Conservation (phyloP, 2,113 vertebrate species). For the Sterna hirundo region DNA sequence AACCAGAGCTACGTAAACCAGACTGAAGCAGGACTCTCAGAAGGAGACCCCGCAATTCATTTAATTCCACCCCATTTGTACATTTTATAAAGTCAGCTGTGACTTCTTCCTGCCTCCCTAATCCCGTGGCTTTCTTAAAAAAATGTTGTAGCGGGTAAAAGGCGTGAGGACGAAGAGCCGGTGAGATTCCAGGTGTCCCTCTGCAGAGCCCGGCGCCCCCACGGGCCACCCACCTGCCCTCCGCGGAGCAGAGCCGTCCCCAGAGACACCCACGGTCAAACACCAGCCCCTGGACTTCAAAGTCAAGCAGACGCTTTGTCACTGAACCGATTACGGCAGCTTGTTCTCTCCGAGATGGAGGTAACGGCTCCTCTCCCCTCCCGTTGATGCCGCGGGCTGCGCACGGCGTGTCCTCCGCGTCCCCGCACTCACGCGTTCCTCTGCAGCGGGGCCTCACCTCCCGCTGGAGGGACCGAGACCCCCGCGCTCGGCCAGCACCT, state of each 20-base stretch:
- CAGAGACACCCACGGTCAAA: fast-evolving
- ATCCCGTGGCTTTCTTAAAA: neutral
- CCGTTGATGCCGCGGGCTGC: fast-evolving
- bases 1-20: neutral
- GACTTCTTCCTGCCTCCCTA: neutral
- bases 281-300: neutral
- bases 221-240: fast-evolving
- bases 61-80: neutral
- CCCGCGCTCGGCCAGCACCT: neutral
- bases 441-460: neutral
- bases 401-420: fast-evolving
- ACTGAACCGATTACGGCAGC: fast-evolving
- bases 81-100: neutral
- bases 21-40: neutral
- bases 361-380: neutral
- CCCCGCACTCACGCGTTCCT: fast-evolving
- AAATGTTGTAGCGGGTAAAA: neutral
- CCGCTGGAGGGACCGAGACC: fast-evolving
- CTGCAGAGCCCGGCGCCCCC: neutral
- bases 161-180: neutral
- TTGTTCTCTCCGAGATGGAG: neutral
- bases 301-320: neutral
- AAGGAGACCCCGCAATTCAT: neutral
- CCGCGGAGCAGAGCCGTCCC: fast-evolving
- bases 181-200: neutral